Conservation (phyloP, 2,888 invertebrate genomes). For the Dryomyza anilis region DNA sequence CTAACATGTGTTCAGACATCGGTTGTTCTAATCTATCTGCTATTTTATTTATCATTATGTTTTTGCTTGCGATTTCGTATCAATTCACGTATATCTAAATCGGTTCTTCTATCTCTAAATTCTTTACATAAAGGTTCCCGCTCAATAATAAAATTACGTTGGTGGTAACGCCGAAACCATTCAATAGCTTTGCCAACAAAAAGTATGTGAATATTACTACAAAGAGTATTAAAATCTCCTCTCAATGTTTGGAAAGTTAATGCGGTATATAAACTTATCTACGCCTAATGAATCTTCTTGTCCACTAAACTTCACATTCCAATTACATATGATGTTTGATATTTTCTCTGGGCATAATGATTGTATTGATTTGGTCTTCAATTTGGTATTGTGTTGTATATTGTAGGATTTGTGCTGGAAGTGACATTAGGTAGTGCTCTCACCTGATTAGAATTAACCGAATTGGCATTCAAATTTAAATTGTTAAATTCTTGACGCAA, state of each 20-base stretch:
- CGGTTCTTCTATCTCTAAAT: conserved; percentile 13
- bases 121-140: conserved; percentile 21
- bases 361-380: too few relatives aligned
- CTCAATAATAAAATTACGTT: background rate
- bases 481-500: too few relatives aligned
- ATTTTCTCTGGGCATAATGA: too few relatives aligned
- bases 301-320: conserved; percentile 27
- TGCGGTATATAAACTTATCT: conserved; percentile 28
- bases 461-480: too few relatives aligned
- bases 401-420: too few relatives aligned
- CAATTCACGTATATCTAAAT: conserved; percentile 24
- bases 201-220: conserved; percentile 18
- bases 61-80: conserved; percentile 22
- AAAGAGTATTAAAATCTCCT: conserved; percentile 20
- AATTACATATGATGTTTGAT: conserved; percentile 23
- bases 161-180: conserved; percentile 29
- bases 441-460: too few relatives aligned
- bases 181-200: conserved; percentile 21
- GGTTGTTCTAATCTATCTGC: conserved; percentile 10
- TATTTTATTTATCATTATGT: conserved; percentile 20
- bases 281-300: conserved; percentile 14
- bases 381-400: too few relatives aligned
- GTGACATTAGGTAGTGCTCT: too few relatives aligned
- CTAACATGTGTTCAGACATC: background rate
- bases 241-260: conserved; percentile 17